Evolutionary conservation across 2,797 vertebrate genomes (phyloP), one percentile per base, ranked within the genome.

Genomic region (Spondyliosoma cantharus): DNA sequence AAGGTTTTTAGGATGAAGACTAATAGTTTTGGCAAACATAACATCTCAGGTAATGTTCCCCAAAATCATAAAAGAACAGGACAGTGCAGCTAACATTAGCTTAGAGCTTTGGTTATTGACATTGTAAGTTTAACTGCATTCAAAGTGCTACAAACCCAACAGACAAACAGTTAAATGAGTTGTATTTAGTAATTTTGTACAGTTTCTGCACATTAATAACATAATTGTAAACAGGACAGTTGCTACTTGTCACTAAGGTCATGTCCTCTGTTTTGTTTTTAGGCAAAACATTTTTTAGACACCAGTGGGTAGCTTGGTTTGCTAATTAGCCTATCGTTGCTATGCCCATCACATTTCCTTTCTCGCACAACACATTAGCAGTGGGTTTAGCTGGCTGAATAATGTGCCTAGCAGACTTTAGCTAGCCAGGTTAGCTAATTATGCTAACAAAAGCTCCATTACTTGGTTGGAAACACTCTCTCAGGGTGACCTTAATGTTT

Each of bases 101-200:
- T 50, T 8, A 50, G 3, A 50, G 63, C 48, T 74, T 72, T 46
- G 45, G 61, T 72, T 2, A 56, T 65, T 9, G 2, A 4, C 53
- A n/a, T 20, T 11, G 2, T 65, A 9, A 71, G 12, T 24, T 49
- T 75, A 43, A 56, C 53, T 58, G 22, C 43, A 62, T 64, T 67
- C 22, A 42, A 66, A 66, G 53, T 19, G 17, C 25, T 27, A 48
- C 14, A 4, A 52, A 19, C 64, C 67, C 57, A 67, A 66, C 64
- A 60, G 13, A 60, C 6, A 49, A 48, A 53, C 16, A 6, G 4
- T 24, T 1, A 43, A 45, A 77, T 16, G 62, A 71, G 12, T 63
- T 72, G 17, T 19, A 19, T 53, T 58, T 46, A 76, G 29, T 74
- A 29, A 45, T 70, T 82, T 62, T 79, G n/a, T 54, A 60, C 24